Base-by-base conservation (phyloP, 2,113 vertebrate species). In the Corythaixoides concolor region DNA sequence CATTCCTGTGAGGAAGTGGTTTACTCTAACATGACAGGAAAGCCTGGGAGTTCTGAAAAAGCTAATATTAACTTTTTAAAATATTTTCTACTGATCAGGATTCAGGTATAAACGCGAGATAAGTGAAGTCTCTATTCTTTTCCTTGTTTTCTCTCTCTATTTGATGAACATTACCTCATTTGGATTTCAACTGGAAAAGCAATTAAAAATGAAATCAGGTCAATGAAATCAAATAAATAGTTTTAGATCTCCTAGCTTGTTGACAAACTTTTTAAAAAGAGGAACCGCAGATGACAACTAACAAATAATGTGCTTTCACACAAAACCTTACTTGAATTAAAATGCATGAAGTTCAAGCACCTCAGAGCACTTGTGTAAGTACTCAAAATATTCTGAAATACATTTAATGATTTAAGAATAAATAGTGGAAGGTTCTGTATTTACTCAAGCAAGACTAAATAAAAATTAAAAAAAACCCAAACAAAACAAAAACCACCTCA, bases 201-300 rank as follows among this genome's bases (percentile, higher is more conserved):
- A 96, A 91, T 90, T 95, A 86, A 93, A 91, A 93, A 80, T 73
- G 4, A 89, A 91, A 90, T 86, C 53, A 85, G 67, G 67, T 88
- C 85, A 91, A 69, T 5, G 4, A 93, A 91, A 89, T 73, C 58
- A 91, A 85, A 88, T 49, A 70, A 92, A 55, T 87, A 64, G 49
- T 85, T 89, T 59, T 19, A 85, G 15, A 23, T 66, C 20, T 64
- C 50, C 49, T 76, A 76, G 68, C 59, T 83, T 85, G 39, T 49
- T 73, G 78, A 33, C 32, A 88, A 88, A 85, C 52, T 82, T 92
- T 53, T 89, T 8, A 39, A 68, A 12, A 79, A 69, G 32, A 47
- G 15, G 28, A 86, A 27, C 16, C 70, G 60, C 12, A 55, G 26
- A 59, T 70, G 52, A 77, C 50, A 90, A 39, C 41, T 45, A 80